Evolutionary conservation across 1,140 invertebrate genomes (phyloP), one percentile per base, ranked within the genome.

Genomic region (Lutraria rhynchaena): DNA sequence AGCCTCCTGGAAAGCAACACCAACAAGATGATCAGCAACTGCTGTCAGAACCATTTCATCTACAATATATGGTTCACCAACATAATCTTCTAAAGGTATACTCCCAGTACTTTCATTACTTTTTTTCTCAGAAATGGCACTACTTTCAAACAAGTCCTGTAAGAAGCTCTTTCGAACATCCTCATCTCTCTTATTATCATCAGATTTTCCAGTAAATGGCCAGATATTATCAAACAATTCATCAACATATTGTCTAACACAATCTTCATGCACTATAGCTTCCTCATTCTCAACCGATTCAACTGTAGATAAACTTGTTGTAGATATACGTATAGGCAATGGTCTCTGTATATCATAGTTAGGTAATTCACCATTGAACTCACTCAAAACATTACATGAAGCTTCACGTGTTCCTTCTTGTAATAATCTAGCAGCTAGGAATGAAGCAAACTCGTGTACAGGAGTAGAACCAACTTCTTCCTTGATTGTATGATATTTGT

Each of bases 401-500:
- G 70, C 70, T n/a, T 65, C 78, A 19, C 24, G 19, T 1, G 86
- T 85, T 11, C 88, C 87, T 46, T 90, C 87, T 22, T 85, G 61
- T 65, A 90, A 63, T 35, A 89, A 69, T 24, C 53, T 74, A 5
- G 73, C 53, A 0, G 84, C 87, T 44, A 90, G 80, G 17, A 58
- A 82, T 19, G 84, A 70, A 33, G 89, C 89, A 82, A 87, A 90
- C 46, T 90, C 88, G 11, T 61, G 75, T 15, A 89, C 55, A 27
- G 61, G 49, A 3, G 85, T 46, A 29, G 46, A 71, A 53, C 70
- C 78, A 11, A 74, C 80, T 57, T 91, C 89, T 78, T 91, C 90
- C 57, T 86, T 83, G 17, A 91, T 91, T 13, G 89, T 87, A 11
- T 87, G 83, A 35, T 89, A 89, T n/a, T 84, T 83, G 46, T 85